Conservation (phyloP, 2,888 invertebrate genomes). For the Scotopteryx bipunctaria region DNA sequence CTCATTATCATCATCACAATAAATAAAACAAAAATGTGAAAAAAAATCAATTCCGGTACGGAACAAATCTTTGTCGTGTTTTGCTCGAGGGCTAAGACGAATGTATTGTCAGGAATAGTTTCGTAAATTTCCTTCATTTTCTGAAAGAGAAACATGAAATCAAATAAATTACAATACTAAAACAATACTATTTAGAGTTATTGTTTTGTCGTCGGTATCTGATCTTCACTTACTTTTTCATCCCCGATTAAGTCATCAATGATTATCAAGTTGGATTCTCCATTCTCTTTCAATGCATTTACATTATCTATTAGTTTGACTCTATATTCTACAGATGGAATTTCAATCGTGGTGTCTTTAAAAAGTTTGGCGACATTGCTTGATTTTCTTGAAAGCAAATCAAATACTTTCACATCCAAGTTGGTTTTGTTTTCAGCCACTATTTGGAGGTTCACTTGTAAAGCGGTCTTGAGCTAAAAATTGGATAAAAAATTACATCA, state of each 20-base stretch:
- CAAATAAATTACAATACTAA: too few species aligned
- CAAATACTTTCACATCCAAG: slow-evolving; percentile 39
- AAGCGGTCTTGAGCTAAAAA: slow-evolving; percentile 49
- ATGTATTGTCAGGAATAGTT: slow-evolving; percentile 42
- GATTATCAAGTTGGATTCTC: slow-evolving; percentile 46
- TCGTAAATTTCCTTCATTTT: slow-evolving; percentile 47
- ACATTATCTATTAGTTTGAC: slow-evolving; percentile 27
- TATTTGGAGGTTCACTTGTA: slow-evolving; percentile 54
- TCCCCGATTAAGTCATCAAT: slow-evolving; percentile 48
- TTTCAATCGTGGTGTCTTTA: slow-evolving; percentile 35
- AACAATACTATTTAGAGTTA: background rate
- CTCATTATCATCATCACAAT: too few species aligned
- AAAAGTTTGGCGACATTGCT: slow-evolving; percentile 38
- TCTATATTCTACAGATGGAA: slow-evolving; percentile 29
- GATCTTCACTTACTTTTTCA: slow-evolving; percentile 44
- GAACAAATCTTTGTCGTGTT: slow-evolving; percentile 42
- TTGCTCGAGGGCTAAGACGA: slow-evolving; percentile 51
- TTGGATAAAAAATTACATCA: background rate
- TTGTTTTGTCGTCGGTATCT: background rate
- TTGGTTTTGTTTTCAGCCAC: slow-evolving; percentile 46
- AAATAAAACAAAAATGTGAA: too few species aligned
- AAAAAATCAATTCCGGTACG: too few species aligned
- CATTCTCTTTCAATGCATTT: slow-evolving; percentile 17
- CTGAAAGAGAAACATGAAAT: slow-evolving; percentile 45
- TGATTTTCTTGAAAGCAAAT: slow-evolving; percentile 39